phyloP scores from a whole-genome alignment of 2,797 vertebrate species.

The Phrynocephalus guinanensis region DNA sequence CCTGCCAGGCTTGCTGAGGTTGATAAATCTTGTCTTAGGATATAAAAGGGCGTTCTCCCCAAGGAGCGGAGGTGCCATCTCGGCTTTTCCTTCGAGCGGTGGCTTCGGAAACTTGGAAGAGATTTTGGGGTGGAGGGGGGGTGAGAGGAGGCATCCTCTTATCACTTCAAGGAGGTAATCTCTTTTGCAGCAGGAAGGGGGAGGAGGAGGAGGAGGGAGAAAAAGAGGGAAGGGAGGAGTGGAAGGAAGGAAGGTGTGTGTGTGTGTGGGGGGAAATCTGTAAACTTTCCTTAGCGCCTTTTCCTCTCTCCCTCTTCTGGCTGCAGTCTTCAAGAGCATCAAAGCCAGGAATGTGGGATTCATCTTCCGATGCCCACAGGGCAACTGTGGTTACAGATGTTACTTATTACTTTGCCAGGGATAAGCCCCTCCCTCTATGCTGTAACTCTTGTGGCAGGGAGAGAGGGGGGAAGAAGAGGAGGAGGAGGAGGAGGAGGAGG shows the following conservation, averaged over 20 bases:
- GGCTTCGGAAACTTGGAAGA: conserved; percentile 1
- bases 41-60: background rate
- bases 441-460: background rate
- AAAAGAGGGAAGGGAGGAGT: too few species aligned
- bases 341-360: conserved; percentile 76
- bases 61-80: background rate
- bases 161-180: conserved; percentile 62
- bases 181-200: conserved; percentile 27
- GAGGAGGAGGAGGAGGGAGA: background rate
- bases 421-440: conserved; percentile 62
- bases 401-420: conserved; percentile 72
- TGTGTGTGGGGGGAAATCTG: conserved; percentile 54
- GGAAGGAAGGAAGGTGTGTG: too few species aligned
- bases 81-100: conserved; percentile 36
- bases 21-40: background rate
- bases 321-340: conserved; percentile 70
- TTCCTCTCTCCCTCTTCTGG: conserved; percentile 46
- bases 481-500: too few species aligned
- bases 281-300: conserved; percentile 69
- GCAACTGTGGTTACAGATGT: conserved; percentile 75
- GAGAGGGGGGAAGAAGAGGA: too few species aligned
- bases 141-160: conserved; percentile 64
- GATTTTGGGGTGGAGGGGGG: background rate
- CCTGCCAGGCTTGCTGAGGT: background rate
- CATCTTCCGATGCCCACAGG: conserved; percentile 72